These are phyloP conservation scores for Aromia moschata DNA, from an alignment of 2,888 invertebrate species.

Conservation along the genomic window DNA sequence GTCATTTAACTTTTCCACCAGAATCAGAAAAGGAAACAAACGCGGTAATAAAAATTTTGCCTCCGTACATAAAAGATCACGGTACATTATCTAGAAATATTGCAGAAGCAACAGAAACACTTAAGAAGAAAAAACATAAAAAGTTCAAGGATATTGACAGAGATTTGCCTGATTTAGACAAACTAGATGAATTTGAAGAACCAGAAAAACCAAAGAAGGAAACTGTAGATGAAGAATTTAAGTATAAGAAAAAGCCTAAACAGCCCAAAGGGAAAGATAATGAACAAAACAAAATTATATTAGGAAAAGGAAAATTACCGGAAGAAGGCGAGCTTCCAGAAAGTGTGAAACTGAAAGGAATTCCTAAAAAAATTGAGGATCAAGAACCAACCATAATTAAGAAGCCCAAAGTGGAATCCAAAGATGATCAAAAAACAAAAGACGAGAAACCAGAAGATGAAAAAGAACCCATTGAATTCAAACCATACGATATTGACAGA, in stretches of 20 bases:
- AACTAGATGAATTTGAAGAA: conserved; percentile 58
- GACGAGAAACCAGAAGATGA: conserved; percentile 34
- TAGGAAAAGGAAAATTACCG: conserved; percentile 59
- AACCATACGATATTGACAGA: conserved; percentile 57
- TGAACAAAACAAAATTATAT: conserved; percentile 46
- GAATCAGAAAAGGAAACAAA: conserved; percentile 52
- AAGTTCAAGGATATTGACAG: conserved; percentile 57
- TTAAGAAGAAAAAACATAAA: conserved; percentile 55
- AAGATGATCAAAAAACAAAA: conserved; percentile 11
- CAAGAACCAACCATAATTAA: conserved; percentile 32
- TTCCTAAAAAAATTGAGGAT: conserved; percentile 51
- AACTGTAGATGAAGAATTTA: conserved; percentile 49
- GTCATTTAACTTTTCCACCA: conserved; percentile 63
- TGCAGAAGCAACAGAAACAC: conserved; percentile 59
- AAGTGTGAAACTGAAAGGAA: conserved; percentile 58
- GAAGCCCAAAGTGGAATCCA: conserved; percentile 28
- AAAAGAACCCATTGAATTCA: conserved; percentile 45
- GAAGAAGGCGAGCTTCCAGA: conserved; percentile 52
- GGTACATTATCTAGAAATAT: conserved; percentile 64
- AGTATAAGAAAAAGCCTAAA: conserved; percentile 39
- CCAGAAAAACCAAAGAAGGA: conserved; percentile 47
- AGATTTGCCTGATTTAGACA: conserved; percentile 60
- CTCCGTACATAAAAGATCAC: conserved; percentile 53
- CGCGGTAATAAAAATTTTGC: conserved; percentile 53
- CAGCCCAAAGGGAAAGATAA: conserved; percentile 29